Conservation (phyloP, 2,888 invertebrate genomes). For the Ichneumoninae sp. region DNA sequence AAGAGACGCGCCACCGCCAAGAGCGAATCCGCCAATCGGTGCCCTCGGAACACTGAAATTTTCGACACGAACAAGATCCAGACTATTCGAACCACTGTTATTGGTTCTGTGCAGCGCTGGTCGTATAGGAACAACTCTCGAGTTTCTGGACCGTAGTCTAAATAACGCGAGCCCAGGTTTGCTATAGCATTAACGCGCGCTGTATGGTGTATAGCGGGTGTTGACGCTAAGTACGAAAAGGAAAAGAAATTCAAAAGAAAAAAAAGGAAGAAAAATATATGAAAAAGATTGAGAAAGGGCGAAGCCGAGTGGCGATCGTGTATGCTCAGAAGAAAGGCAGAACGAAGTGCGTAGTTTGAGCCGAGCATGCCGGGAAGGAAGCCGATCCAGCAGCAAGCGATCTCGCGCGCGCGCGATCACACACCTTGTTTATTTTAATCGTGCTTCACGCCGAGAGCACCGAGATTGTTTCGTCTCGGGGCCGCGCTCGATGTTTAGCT, state of each 20-base stretch:
- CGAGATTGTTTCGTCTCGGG: conserved; percentile 82
- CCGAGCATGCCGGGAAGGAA: conserved; percentile 42
- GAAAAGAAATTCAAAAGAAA: background rate
- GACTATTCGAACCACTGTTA: background rate
- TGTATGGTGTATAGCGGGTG: conserved; percentile 22
- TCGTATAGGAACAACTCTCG: conserved; percentile 8
- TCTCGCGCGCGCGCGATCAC: conserved; percentile 37
- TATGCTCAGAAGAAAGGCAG: conserved; percentile 27
- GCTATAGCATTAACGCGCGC: conserved; percentile 39
- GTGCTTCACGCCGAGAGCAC: conserved; percentile 72
- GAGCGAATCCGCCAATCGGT: too few species aligned
- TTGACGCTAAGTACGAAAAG: conserved; percentile 28
- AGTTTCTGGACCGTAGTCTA: conserved; percentile 37
- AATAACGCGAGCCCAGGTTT: conserved; percentile 46
- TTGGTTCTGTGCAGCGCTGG: background rate
- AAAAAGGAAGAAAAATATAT: conserved; percentile 9
- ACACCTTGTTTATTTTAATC: conserved; percentile 78
- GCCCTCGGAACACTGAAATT: background rate
- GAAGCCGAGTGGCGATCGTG: conserved; percentile 23
- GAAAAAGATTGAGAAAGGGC: conserved; percentile 31
- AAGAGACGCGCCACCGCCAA: too few species aligned
- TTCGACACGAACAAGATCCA: background rate
- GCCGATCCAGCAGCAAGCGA: conserved; percentile 56
- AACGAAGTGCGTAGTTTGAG: conserved; percentile 43
- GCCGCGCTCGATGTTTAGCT: conserved; percentile 78